Evolutionary conservation across 2,113 vertebrate genomes (phyloP).

Genomic region (Athene cunicularia): DNA sequence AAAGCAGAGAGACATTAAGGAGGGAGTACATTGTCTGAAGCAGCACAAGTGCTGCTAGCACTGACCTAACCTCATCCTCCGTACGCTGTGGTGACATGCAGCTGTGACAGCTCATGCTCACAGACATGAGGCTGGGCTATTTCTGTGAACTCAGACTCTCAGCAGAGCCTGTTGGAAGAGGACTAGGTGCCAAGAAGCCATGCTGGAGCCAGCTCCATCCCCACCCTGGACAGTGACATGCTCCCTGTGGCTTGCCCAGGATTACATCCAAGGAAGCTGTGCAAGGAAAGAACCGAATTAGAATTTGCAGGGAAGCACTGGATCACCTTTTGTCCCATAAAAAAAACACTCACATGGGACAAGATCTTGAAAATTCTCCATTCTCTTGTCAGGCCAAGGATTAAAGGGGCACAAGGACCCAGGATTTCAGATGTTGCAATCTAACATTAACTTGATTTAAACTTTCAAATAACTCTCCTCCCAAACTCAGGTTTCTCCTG

Average conservation of each 20-base stretch:
- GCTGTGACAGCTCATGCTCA: not conserved
- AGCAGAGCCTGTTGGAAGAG: not conserved
- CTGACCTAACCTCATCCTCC: not conserved
- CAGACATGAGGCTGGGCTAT: not conserved
- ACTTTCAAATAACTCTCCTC: not conserved
- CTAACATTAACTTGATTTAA: not conserved
- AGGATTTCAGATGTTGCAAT: not conserved
- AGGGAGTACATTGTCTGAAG: not conserved
- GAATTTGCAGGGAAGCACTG: not conserved
- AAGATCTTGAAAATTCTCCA: not conserved
- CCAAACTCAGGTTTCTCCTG: not conserved
- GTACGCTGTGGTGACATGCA: rapidly evolving
- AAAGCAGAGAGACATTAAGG: not conserved
- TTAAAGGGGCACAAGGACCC: not conserved
- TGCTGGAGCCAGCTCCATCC: not conserved
- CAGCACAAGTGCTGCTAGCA: not conserved
- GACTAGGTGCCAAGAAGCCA: not conserved
- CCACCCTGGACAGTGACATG: rapidly evolving
- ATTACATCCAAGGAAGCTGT: not conserved
- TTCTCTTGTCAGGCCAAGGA: not conserved
- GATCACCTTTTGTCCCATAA: not conserved
- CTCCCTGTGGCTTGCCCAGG: not conserved
- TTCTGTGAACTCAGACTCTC: not conserved
- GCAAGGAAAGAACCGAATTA: not conserved
- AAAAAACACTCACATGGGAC: not conserved